Evolutionary conservation across 2,113 vertebrate genomes (phyloP), one percentile per base, ranked within the genome.

Genomic region (Parus major): DNA sequence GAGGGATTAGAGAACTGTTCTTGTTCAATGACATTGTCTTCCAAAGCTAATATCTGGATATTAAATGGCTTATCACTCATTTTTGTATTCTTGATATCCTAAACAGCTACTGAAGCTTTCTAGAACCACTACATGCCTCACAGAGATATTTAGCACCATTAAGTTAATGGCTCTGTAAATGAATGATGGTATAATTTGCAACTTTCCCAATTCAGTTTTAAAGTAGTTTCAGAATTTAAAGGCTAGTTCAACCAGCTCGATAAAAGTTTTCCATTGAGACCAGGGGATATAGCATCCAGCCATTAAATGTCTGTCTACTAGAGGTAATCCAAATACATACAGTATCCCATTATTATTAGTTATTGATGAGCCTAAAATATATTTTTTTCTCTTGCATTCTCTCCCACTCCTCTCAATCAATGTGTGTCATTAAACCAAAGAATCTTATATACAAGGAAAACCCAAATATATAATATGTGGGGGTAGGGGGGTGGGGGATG

Each of bases 81-180:
- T 94, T 61, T 78, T 39, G 22, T 89, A 61, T 71, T 84, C 28
- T 76, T 44, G 17, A 31, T 90, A 64, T 76, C 49, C 61, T 57
- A 65, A 87, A 46, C 15, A 76, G 57, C 52, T 69, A 33, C 31
- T 65, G 85, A 85, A 90, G 47, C 25, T 92, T 81, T 92, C 56
- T 84, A 78, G 24, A 79, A 57, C 20, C 27, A 13, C 42, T 68
- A 16, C 4, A n/a, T 76, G 57, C 25, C 79, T 85, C 14, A 4
- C 0, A 49, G 78, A 85, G 20, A 72, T 88, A 72, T 53, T 93
- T 85, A 69, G 33, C 13, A 59, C 46, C 53, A 76, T 76, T 53
- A 92, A 91, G 15, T 49, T 87, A 80, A 94, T 53, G 33, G 31
- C 31, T 93, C 19, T 88, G 36, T 61, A 90, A 94, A 77, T 7